These are phyloP conservation scores for Apodemus agrarius DNA, from an alignment of 2,797 vertebrate genomes.

Conservation along the genomic window DNA sequence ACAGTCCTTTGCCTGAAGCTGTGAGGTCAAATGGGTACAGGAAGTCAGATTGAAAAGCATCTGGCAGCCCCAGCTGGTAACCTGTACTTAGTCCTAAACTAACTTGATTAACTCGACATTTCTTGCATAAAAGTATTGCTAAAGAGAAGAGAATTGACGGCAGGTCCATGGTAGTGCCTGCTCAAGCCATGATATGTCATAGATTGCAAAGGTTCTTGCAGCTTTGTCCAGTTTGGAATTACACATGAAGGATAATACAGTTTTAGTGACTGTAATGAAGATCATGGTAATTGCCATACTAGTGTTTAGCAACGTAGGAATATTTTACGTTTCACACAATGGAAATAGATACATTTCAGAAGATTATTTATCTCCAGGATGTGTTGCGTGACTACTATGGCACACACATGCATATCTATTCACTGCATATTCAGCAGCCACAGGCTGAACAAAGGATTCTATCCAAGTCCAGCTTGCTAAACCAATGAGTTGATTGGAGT, in stretches of 20 bases:
- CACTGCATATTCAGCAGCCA: too few species aligned
- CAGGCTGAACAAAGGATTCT: neutral
- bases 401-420: neutral
- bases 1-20: neutral
- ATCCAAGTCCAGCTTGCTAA: neutral
- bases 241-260: neutral
- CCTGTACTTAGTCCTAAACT: neutral
- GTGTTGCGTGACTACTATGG: neutral
- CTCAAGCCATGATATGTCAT: neutral
- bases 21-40: neutral
- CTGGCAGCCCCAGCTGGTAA: neutral
- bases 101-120: neutral
- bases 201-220: neutral
- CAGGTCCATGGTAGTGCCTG: fast-evolving
- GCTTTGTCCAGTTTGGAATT: neutral
- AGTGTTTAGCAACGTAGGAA: neutral
- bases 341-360: neutral
- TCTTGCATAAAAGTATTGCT: neutral
- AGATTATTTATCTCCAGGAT: neutral
- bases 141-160: neutral
- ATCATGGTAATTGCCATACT: neutral
- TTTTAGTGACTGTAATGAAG: neutral
- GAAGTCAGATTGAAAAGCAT: neutral
- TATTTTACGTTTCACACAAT: neutral
- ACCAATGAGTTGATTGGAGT: neutral